Evolutionary conservation across 2,888 invertebrate genomes (phyloP).

Genomic region (Tipula helvola): DNA sequence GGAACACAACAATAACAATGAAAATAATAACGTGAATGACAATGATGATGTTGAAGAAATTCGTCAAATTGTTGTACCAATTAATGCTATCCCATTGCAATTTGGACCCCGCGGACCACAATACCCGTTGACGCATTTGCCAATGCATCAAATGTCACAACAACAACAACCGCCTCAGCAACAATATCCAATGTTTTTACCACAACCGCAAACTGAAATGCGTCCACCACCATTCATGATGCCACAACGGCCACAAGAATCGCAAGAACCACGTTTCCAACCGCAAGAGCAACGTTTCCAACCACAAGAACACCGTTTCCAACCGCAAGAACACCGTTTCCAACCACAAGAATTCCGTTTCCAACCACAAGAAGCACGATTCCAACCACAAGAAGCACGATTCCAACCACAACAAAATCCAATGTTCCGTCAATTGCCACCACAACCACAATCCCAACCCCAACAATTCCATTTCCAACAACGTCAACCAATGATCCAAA

Average conservation of each 20-base stretch:
- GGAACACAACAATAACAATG: not conserved
- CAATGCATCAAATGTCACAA: slow-evolving; percentile 22
- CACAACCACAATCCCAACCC: slow-evolving; percentile 19
- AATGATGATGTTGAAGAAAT: slow-evolving; percentile 32
- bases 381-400: slow-evolving; percentile 5
- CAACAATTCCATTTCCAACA: slow-evolving; percentile 20
- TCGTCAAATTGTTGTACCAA: slow-evolving; percentile 34
- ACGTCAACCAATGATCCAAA: slow-evolving; percentile 14
- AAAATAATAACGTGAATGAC: slow-evolving; percentile 14
- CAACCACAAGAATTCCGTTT: slow-evolving; percentile 12
- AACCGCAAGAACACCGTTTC: slow-evolving; percentile 19
- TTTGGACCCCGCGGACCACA: slow-evolving; percentile 40
- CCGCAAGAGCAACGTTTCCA: not conserved
- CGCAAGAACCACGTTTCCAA: slow-evolving; percentile 7
- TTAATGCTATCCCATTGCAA: slow-evolving; percentile 37
- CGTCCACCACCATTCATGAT: slow-evolving; percentile 18
- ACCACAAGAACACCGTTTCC: slow-evolving; percentile 22
- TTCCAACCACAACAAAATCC: not conserved
- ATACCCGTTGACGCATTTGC: slow-evolving; percentile 42
- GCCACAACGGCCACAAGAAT: slow-evolving; percentile 27
- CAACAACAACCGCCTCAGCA: slow-evolving; percentile 8
- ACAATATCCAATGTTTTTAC: not conserved
- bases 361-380: slow-evolving; percentile 11
- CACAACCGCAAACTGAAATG: slow-evolving; percentile 6
- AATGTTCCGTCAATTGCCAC: slow-evolving; percentile 21